phyloP scores from a whole-genome alignment of 2,113 vertebrate genomes.

The Muscicapa adusta region DNA sequence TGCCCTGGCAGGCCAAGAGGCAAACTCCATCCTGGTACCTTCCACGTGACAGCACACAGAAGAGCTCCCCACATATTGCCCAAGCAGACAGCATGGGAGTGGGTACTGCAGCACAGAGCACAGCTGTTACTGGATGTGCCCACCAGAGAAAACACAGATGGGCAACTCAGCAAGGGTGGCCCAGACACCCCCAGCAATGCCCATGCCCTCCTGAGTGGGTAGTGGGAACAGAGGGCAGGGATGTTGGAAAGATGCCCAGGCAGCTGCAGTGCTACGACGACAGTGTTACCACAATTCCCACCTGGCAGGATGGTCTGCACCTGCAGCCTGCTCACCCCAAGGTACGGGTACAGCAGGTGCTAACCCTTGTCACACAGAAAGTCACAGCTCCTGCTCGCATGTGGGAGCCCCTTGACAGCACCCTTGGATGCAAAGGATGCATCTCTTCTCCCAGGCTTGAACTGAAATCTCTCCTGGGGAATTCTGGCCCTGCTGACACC shows the following conservation, averaged over 20 bases:
- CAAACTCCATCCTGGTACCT: not conserved
- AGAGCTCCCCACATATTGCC: not conserved
- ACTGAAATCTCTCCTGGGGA: not conserved
- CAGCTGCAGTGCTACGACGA: rapidly evolving
- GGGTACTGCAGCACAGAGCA: not conserved
- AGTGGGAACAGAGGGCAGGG: not conserved
- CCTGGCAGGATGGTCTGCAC: rapidly evolving
- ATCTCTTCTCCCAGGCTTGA: not conserved
- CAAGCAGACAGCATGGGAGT: not conserved
- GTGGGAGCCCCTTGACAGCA: not conserved
- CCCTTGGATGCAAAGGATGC: not conserved
- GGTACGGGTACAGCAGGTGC: rapidly evolving
- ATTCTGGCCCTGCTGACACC: not conserved
- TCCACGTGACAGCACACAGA: rapidly evolving
- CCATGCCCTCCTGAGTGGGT: rapidly evolving
- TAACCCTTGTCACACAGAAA: not conserved
- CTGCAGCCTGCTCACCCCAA: rapidly evolving
- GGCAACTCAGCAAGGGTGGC: rapidly evolving
- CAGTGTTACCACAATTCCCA: not conserved
- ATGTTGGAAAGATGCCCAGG: not conserved
- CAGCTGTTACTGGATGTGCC: not conserved
- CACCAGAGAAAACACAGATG: not conserved
- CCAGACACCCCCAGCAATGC: not conserved
- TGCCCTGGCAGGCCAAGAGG: not conserved
- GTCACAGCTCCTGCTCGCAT: rapidly evolving